phyloP scores from a whole-genome alignment of 2,113 vertebrate species.

The Catagonus wagneri region DNA sequence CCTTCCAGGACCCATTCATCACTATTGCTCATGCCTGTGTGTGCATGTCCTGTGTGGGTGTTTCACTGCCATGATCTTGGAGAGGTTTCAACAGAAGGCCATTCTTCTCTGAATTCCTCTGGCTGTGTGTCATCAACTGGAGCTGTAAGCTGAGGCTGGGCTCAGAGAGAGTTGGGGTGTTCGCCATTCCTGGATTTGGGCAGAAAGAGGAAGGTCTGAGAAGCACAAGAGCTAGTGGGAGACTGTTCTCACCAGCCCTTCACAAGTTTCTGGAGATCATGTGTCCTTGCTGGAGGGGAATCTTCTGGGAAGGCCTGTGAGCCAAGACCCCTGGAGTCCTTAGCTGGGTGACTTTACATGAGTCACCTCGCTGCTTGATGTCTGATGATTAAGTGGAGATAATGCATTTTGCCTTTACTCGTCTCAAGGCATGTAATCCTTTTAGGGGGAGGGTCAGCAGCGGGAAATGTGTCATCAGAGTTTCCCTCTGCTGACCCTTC shows the following conservation, averaged over 20 bases:
- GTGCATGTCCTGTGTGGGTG: neutral
- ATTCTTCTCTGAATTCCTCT: neutral
- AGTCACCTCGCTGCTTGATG: conserved; percentile 20
- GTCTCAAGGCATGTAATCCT: neutral
- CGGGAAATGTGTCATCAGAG: neutral
- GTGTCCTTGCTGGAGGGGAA: neutral
- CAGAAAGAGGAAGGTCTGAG: neutral
- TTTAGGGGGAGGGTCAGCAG: neutral
- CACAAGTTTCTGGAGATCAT: neutral
- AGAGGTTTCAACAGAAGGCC: neutral
- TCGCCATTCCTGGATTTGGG: neutral
- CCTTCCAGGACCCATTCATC: neutral
- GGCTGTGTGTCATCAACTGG: neutral
- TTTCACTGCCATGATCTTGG: neutral
- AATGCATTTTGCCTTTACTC: neutral
- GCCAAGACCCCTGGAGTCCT: conserved; percentile 43
- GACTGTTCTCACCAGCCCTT: neutral
- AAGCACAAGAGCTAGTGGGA: neutral
- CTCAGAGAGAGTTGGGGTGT: neutral
- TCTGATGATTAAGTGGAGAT: neutral
- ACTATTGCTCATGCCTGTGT: fast-evolving
- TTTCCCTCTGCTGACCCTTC: neutral
- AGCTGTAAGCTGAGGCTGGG: neutral
- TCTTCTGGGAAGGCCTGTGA: conserved; percentile 69
- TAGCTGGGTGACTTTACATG: neutral